Base-by-base conservation (phyloP, 1,140 invertebrate species). In the Philotrypesis tridentata region DNA sequence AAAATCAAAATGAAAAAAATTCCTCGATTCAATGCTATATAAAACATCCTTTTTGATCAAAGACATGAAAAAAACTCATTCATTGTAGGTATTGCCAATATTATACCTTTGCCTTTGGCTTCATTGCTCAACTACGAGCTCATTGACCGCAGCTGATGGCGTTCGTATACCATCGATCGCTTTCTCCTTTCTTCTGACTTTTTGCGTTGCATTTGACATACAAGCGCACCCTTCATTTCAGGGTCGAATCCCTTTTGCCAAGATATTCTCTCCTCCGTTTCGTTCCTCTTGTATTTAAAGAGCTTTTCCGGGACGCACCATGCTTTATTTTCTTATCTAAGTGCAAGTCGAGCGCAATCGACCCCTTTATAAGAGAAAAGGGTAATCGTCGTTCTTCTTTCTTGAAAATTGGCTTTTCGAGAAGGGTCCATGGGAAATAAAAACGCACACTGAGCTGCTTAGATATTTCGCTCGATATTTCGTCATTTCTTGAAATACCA, bases 251-350 rank as follows among this genome's bases (percentile, higher is more conserved):
- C 48, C 48, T 55, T 17, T 14, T 25, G 23, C 12, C 23, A 25
- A 29, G 25, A 65, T 65, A 65, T 29, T 25, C 23, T 25, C 61
- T 25, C 61, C 23, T 23, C 61, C 67, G 61, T 23, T 14, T 23
- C 61, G 61, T 8, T 27, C 67, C n/a, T 31, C 31, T n/a, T 17
- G 68, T 8, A 2, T n/a, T 31, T 70, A 70, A 70, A 23, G 68
- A 37, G 68, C 29, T 33, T 37, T 70, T 70, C 8, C 25, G 23
- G 23, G 23, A 23, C 29, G 8, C 7, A 31, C 67, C 67, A 21
- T 70, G 29, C 67, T 37, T 37, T 70, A 37, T 33, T 21, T 33
- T 70, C 67, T 70, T 70, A 70, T 70, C 63, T 67, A 14, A 23
- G 61, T 23, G 61, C 61, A n/a, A n/a, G n/a, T n/a, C n/a, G 23